Evolutionary conservation across 2,113 vertebrate genomes (phyloP).

Genomic region (Synchiropus splendidus): DNA sequence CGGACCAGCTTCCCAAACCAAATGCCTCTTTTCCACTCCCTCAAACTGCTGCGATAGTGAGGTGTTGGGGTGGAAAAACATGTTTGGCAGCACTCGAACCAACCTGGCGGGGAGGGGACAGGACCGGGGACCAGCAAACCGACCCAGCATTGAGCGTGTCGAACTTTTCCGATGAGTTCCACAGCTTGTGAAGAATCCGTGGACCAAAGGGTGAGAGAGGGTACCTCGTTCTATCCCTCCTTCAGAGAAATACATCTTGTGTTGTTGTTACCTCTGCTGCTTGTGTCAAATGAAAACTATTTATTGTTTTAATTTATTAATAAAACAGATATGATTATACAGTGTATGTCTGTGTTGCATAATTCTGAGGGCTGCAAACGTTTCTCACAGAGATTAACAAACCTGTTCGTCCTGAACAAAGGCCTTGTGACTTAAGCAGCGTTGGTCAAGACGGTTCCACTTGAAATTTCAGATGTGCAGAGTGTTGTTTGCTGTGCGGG

Average conservation of each 20-base stretch:
- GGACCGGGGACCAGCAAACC: constrained; percentile 35
- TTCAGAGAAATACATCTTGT: constrained; percentile 20
- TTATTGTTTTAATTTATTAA: constrained; percentile 76
- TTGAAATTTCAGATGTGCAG: too few relatives aligned
- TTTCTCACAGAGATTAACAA: too few relatives aligned
- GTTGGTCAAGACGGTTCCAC: too few relatives aligned
- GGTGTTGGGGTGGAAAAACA: constrained; percentile 78
- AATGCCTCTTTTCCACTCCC: constrained; percentile 64
- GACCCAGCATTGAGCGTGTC: constrained; percentile 27
- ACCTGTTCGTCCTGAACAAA: not conserved
- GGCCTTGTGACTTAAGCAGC: not conserved
- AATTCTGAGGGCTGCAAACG: too few relatives aligned
- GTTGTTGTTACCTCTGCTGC: constrained; percentile 63
- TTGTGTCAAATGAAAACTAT: constrained; percentile 62
- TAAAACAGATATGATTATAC: not conserved
- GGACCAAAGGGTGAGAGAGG: constrained; percentile 3
- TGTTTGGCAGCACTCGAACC: constrained; percentile 56
- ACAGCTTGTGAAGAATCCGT: constrained; percentile 12
- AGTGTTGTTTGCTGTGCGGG: too few relatives aligned
- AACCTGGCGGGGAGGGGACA: too few relatives aligned
- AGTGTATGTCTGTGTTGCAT: not conserved
- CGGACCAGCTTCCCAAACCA: constrained; percentile 52
- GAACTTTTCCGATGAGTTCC: constrained; percentile 15
- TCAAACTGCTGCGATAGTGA: constrained; percentile 68
- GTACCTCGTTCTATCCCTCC: constrained; percentile 4